Evolutionary conservation across 2,797 vertebrate species (phyloP), one percentile per base, ranked within the genome.

Genomic region (Avahi laniger): DNA sequence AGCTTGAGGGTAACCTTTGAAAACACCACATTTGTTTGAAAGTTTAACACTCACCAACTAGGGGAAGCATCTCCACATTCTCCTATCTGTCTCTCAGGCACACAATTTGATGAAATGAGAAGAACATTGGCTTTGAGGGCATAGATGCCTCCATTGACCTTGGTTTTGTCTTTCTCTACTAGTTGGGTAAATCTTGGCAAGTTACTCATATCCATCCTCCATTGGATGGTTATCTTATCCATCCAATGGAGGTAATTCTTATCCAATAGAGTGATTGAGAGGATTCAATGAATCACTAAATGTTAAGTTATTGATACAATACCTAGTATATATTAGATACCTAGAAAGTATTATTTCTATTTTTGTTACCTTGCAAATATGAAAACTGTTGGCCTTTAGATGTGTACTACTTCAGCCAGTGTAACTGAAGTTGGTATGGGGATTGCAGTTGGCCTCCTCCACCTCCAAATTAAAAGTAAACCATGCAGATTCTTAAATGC

Each of bases 381-480:
- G 63, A 93, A 96, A 95, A 46, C 13, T 33, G 26, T 43, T n/a
- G 48, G 26, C n/a, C 38, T 93, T 94, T n/a, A 75, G 65, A 70
- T 10, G 57, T 83, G 43, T 70, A n/a, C 17, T 17, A 65, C 33
- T 65, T 65, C n/a, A 65, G 9, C 15, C 24, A 81, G 26, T 65
- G 2, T 8, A 15, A 13, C 46, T 82, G 30, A 75, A 73, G n/a
- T 70, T 4, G 7, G n/a, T 18, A 10, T 59, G 50, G 22, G 35
- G 43, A 69, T 33, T 87, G 50, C 61, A 59, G 17, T 22, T 72
- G 26, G 4, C 52, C 46, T 87, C 63, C 57, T 79, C 35, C 14
- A 69, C 2, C 5, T 79, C 30, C 24, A 63, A 69, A 43, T 83
- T 73, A 76, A 92, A 90, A 80, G 50, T 15, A 75, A 84, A 59